Evolutionary conservation across 2,113 vertebrate species (phyloP), one percentile per base, ranked within the genome.

Genomic region (Hypomesus transpacificus): DNA sequence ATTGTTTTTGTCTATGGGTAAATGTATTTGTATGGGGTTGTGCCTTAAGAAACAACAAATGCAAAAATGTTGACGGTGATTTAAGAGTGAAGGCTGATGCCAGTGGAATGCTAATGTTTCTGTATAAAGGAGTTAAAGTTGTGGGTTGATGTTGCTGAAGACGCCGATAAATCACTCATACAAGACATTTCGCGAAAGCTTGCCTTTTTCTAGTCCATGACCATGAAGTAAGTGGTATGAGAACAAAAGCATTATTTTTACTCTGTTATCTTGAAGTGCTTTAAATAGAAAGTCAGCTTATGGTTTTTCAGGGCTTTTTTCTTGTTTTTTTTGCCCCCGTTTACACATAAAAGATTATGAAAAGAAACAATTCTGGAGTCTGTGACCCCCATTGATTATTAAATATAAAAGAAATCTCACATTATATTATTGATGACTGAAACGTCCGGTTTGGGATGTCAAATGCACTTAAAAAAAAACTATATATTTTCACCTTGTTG

Each of bases 381-480:
- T 75, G 60, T 68, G 68, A 56, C 69, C 52, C 60, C 62, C 75
- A 77, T 85, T 83, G 58, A 70, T 87, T 82, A 85, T 87, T 85
- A 82, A 90, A 89, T 82, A 82, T 9, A 74, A 71, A 86, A 84
- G 76, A 85, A 90, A 82, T 84, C 79, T 56, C 70, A 26, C 39
- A 16, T 65, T 90, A 53, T 63, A 89, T 90, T 88, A 88, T 90
- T 89, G 34, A 91, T 87, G 76, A 17, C 21, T 70, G 83, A 89
- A 85, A 88, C 84, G 85, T 86, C 87, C 82, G 63, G 71, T 75
- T 74, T 72, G 75, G 74, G 78, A 85, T 84, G 86, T 89, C 85
- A 79, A 83, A 85, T 86, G 87, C 84, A 84, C 82, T 88, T 88
- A 79, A 85, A 82, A 89, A 82, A 89, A 89, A 84, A 76, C 71